These are phyloP conservation scores for Hippoglossus stenolepis DNA, from an alignment of 2,113 vertebrate genomes.

Conservation along the genomic window DNA sequence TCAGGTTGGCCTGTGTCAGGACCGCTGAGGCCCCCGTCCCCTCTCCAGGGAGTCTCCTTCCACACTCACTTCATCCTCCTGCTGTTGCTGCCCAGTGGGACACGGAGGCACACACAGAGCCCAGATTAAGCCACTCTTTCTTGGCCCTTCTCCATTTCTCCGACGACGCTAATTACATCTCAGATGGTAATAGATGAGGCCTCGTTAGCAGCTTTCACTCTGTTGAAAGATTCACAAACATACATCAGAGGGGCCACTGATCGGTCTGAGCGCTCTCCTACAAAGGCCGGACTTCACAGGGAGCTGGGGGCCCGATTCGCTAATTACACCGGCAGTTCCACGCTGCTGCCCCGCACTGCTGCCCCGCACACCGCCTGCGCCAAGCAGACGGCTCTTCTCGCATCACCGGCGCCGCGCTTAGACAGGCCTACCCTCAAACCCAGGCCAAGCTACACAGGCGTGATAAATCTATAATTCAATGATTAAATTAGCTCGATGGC, in stretches of 20 bases:
- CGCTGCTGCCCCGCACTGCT: conserved; percentile 52
- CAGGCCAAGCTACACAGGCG: conserved; percentile 55
- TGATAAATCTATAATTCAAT: conserved; percentile 71
- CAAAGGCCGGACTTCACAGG: conserved; percentile 76
- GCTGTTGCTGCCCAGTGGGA: conserved; percentile 74
- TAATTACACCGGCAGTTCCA: conserved; percentile 77
- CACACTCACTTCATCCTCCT: conserved; percentile 71
- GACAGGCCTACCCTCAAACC: conserved; percentile 42
- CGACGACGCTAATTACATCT: conserved; percentile 77
- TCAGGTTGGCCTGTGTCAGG: conserved; percentile 55
- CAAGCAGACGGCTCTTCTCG: conserved; percentile 43
- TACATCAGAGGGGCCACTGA: conserved; percentile 70
- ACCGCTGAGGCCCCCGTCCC: conserved; percentile 54
- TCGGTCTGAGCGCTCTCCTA: conserved; percentile 70
- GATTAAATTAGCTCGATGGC: conserved; percentile 56
- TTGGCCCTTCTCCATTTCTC: conserved; percentile 67
- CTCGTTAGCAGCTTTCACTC: conserved; percentile 77
- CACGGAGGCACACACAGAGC: conserved; percentile 44
- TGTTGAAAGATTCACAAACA: conserved; percentile 77
- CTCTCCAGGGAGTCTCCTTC: conserved; percentile 69
- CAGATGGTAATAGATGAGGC: conserved; percentile 80
- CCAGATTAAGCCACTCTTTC: conserved; percentile 75
- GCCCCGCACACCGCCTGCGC: conserved; percentile 38
- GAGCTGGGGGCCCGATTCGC: conserved; percentile 53
- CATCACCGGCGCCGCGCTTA: conserved; percentile 42